Percentiles rank a stretch among this genome's conserved stretches.
Evolutionary conservation across 2,797 vertebrate species (phyloP).

Genomic region (Platyrinchus mystaceus): DNA sequence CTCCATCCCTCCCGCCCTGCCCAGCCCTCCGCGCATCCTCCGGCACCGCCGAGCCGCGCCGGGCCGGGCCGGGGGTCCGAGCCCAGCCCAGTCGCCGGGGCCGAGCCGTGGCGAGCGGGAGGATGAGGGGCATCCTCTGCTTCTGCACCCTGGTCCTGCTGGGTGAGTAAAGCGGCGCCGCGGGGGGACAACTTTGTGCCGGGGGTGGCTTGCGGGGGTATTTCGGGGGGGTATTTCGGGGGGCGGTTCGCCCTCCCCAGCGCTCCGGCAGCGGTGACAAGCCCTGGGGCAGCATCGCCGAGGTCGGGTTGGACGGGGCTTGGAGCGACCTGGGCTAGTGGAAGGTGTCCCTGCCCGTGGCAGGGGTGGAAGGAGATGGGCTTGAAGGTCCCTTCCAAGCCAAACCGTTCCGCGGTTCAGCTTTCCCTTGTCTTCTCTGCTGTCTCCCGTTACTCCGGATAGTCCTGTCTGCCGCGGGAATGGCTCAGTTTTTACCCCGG

Average conservation of each 20-base stretch:
- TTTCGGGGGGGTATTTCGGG: neutral
- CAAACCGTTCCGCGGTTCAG: accelerated
- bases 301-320: neutral
- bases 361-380: neutral
- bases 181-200: neutral
- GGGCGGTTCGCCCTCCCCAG: neutral
- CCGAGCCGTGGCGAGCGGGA: slow-evolving; percentile 8
- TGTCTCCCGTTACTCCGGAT: neutral
- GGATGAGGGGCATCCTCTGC: slow-evolving; percentile 58
- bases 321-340: neutral
- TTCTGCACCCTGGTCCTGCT: slow-evolving; percentile 55
- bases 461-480: neutral
- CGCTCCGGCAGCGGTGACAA: neutral
- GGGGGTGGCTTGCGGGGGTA: neutral
- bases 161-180: slow-evolving; percentile 39
- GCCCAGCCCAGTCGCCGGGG: neutral
- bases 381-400: neutral
- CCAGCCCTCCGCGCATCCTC: slow-evolving; percentile 45
- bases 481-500: accelerated
- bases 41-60: neutral
- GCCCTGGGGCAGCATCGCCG: neutral
- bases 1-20: neutral
- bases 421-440: neutral
- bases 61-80: neutral
- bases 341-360: neutral